Evolutionary conservation across 2,797 vertebrate genomes (phyloP).

Genomic region (Aselliscus stoliczkanus): DNA sequence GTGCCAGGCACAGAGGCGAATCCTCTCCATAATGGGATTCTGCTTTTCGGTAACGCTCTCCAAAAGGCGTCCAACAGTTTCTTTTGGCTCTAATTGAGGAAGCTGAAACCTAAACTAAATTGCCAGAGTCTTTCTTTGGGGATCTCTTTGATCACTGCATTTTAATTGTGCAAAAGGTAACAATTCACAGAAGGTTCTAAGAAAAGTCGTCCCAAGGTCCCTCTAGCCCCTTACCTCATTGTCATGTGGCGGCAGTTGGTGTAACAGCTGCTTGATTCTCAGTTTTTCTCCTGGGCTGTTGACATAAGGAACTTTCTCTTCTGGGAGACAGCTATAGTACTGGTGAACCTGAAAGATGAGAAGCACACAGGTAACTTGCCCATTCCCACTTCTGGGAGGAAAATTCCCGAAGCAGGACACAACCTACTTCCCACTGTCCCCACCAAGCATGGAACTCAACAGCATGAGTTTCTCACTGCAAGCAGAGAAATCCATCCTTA

Average conservation of each 20-base stretch:
- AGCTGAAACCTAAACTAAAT: not conserved
- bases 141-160: not conserved
- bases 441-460: not conserved
- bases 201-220: not conserved
- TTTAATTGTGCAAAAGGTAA: not conserved
- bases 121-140: not conserved
- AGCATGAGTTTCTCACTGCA: not conserved
- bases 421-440: accelerated
- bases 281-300: conserved; percentile 98
- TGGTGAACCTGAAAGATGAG: conserved; percentile 90
- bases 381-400: not conserved
- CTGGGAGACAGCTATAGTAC: conserved; percentile 98
- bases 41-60: not conserved
- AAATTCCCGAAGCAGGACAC: not conserved
- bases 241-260: conserved; percentile 98
- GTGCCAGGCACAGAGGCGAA: not conserved
- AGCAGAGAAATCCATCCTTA: not conserved
- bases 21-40: not conserved
- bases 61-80: not conserved
- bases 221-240: conserved; percentile 91
- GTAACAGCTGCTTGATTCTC: conserved; percentile 96
- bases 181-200: not conserved
- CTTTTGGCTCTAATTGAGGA: not conserved
- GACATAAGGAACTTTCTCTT: conserved; percentile 98
- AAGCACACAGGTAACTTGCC: conserved; percentile 14